Evolutionary conservation across 2,113 vertebrate genomes (phyloP), one percentile per base, ranked within the genome.

Genomic region (Elachura formosa): DNA sequence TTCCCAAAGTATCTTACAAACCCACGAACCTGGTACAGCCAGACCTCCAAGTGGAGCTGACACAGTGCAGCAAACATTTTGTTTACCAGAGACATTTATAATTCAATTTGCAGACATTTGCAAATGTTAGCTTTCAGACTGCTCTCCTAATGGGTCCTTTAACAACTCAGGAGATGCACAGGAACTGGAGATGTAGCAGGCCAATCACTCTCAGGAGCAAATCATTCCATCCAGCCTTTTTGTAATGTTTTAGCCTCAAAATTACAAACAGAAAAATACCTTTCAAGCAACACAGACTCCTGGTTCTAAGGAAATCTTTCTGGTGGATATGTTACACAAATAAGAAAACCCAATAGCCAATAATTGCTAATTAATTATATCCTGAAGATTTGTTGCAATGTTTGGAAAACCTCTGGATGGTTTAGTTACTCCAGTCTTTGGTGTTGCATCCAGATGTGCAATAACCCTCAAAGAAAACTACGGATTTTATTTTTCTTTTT

Each of bases 91-190:
- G 31, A 91, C 68, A 88, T 93, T 94, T 83, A 79, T 96, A 97
- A 97, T 95, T 96, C 94, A 96, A 96, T 97, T 93, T 89, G 75
- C 82, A 92, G 85, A 92, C 94, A 95, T 94, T 94, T 96, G 89
- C 96, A 95, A 97, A 94, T 58, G 87, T 67, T 96, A 92, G 83
- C 81, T 96, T 96, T 97, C 77, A 94, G 92, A 93, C 43, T 83
- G 55, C 38, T 76, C 96, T 84, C 78, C 85, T 96, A 95, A 87
- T 91, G 89, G 87, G 80, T 76, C 89, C 88, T 96, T 95, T 93
- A 96, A 94, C 96, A 95, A 94, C 82, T 93, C 91, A 49, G 72
- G 76, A 95, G 89, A 97, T 89, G 90, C 78, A 92, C 90, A 92
- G 72, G 96, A 96, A 95, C 71, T 73, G 94, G 67, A 67, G 83